These are phyloP conservation scores for Acheta domesticus DNA, from an alignment of 2,888 invertebrate genomes.

Conservation along the genomic window DNA sequence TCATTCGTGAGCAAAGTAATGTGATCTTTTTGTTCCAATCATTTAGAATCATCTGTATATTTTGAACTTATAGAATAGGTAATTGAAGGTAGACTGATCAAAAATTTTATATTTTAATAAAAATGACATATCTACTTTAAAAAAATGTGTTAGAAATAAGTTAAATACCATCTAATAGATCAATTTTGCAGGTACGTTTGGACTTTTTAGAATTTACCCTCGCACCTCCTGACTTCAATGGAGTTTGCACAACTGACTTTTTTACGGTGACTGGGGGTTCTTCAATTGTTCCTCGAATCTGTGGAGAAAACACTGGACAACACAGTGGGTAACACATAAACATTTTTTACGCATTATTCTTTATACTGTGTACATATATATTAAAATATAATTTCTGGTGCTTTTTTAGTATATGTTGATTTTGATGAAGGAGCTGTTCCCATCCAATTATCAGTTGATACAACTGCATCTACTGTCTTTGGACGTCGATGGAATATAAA, in stretches of 20 bases:
- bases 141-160: no score
- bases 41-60: no score
- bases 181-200: constrained; percentile 59
- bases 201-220: constrained; percentile 72
- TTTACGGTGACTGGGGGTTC: constrained; percentile 68
- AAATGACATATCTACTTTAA: no score
- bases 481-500: constrained; percentile 72
- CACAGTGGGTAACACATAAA: constrained; percentile 50
- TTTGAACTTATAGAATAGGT: no score
- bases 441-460: constrained; percentile 65
- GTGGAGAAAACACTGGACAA: constrained; percentile 78
- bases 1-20: no score
- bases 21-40: no score
- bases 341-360: not conserved
- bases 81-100: no score
- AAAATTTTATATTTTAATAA: no score
- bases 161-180: no score
- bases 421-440: constrained; percentile 62
- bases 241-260: constrained; percentile 67
- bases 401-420: constrained; percentile 60
- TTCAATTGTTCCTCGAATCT: constrained; percentile 64
- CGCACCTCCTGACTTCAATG: constrained; percentile 70
- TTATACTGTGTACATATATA: not conserved
- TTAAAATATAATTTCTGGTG: not conserved
- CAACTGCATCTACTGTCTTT: constrained; percentile 58